These are phyloP conservation scores for Thelaira solivaga DNA, from an alignment of 2,888 invertebrate species.

Conservation along the genomic window DNA sequence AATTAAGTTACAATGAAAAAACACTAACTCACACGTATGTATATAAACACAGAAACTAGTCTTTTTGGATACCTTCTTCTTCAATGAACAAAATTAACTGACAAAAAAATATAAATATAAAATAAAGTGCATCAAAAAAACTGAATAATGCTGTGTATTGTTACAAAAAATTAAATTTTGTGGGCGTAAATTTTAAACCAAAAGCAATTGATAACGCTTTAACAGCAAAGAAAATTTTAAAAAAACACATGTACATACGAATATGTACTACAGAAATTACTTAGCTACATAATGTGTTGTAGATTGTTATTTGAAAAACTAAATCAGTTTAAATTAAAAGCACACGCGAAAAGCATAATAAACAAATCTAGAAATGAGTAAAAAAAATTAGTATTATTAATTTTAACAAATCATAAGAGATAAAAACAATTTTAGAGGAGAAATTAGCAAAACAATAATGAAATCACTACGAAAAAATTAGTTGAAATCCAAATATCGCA, in stretches of 20 bases:
- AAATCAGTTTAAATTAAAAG: background rate
- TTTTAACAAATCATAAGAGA: slow-evolving; percentile 21
- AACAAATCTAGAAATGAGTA: slow-evolving; percentile 5
- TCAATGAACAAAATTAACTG: slow-evolving; percentile 25
- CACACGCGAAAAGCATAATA: background rate
- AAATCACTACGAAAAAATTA: slow-evolving; percentile 26
- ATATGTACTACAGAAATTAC: slow-evolving; percentile 17
- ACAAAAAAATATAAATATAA: slow-evolving; percentile 27
- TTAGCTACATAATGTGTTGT: slow-evolving; percentile 28
- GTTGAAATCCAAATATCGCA: slow-evolving; percentile 67
- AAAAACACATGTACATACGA: background rate
- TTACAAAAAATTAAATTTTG: slow-evolving; percentile 27
- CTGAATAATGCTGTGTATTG: slow-evolving; percentile 21
- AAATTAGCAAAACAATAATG: slow-evolving; percentile 25
- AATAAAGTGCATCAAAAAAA: slow-evolving; percentile 39
- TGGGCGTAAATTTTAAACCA: slow-evolving; percentile 45
- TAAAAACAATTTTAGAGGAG: background rate
- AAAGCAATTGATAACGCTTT: slow-evolving; percentile 29
- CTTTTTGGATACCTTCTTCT: slow-evolving; percentile 52
- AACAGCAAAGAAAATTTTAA: slow-evolving; percentile 11
- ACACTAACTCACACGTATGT: background rate
- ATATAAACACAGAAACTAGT: background rate
- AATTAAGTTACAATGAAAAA: no score
- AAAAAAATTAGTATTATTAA: slow-evolving; percentile 8
- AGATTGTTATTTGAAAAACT: slow-evolving; percentile 25